Base-by-base conservation (phyloP, 2,797 vertebrate species). In the Lithobates pipiens region DNA sequence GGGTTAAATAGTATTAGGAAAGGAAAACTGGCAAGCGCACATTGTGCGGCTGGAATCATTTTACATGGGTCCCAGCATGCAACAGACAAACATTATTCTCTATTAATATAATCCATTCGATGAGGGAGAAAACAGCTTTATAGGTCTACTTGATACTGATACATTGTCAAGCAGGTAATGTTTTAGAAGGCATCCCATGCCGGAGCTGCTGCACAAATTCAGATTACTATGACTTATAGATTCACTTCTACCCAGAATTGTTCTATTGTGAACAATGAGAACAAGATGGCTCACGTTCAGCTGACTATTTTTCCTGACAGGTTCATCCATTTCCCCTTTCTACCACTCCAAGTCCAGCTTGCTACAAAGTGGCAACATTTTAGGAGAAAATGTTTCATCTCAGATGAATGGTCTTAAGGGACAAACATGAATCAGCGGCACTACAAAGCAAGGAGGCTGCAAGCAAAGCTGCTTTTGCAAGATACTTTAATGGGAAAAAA, bases 381-480 rank as follows among this genome's bases (percentile, higher is more conserved):
- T 75, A 75, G 69, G 36, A 83, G 69, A 82, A 73, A 83, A 70
- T 83, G 86, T 87, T 87, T 87, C 86, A 87, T 87, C 86, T 76
- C 46, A 74, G 81, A 83, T 70, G 63, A 79, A 87, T 80, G 81
- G 76, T 87, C 86, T 83, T 79, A 63, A 15, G 81, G 63, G 81
- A 87, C 46, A 23, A 83, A 84, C 81, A 80, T 87, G 81, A 87
- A 87, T 87, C 81, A 76, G 70, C 69, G 46, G 70, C 81, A 87
- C 81, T 87, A 83, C 80, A 87, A 87, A 87, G 76, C 69, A 69
- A 84, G 71, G 23, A 79, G 70, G 63, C 63, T 83, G 76, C 54
- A 69, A 75, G 85, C 39, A 83, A 83, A 83, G 65, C 80, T 79
- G 81, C 70, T 78, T 57, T 68, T 68, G 74, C 32, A 44, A 86